Base-by-base conservation (phyloP, 92 coral and sea anemone species). In the Montipora capitata region DNA sequence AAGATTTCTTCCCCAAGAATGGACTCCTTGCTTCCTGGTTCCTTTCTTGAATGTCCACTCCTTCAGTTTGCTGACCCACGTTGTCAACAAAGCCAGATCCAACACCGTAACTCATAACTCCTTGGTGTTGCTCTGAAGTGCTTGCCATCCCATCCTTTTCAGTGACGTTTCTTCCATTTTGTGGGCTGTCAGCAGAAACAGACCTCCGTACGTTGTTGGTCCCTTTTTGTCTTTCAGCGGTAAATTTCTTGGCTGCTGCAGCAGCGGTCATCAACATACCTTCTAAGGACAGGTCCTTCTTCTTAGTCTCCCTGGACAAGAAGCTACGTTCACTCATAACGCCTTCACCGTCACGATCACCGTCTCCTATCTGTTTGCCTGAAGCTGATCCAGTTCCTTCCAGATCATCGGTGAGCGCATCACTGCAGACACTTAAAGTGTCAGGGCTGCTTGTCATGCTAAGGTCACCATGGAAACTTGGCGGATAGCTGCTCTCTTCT, bases 231-330 rank as follows among this genome's bases (percentile, higher is more conserved):
- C 94, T 78, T 45, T 93, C 96, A 10, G 79, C 79, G 8, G 86
- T 79, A 81, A 93, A 93, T 40, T 80, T 91, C 78, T 95, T 93
- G 52, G 98, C 98, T 58, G 90, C 89, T 8, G 92, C 96, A 35
- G 98, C 98, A 3, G 93, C 98, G 11, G 98, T 80, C 44, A 95
- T 77, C 27, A 95, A 85, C 72, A 92, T 92, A 42, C 87, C 88
- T 62, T 95, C 98, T 10, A 95, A 41, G 0, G 98, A 93, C 27
- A 95, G 73, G 11, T 95, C 95, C 5, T 44, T 71, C 57, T 73
- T 87, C 65, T 65, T 74, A 8, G 70, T 11, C 57, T 20, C 72
- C 64, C 42, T 59, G 7, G 70, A 65, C 48, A 77, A 27, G 35
- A 1, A 41, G 62, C 68, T 74, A 66, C 68, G 62, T 57, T 56